phyloP scores from a whole-genome alignment of 2,113 vertebrate species.

The Eubucco bourcierii region DNA sequence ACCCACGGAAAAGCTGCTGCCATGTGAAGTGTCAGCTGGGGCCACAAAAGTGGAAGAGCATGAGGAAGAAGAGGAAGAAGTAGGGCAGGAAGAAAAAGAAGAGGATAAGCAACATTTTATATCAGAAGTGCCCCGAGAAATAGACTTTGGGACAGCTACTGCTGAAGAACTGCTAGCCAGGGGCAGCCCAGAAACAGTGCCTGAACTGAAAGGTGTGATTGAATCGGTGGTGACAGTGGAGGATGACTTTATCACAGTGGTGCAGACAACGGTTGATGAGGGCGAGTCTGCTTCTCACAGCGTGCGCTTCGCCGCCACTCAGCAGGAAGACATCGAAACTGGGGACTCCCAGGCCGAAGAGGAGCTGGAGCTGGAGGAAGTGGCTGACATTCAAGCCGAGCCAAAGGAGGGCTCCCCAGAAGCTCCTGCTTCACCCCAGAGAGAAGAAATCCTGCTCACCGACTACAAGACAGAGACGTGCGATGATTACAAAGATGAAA shows the following conservation, averaged over 20 bases:
- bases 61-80: slow-evolving; percentile 65
- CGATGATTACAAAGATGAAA: slow-evolving; percentile 94
- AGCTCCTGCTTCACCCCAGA: slow-evolving; percentile 78
- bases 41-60: neutral
- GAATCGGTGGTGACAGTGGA: slow-evolving; percentile 97
- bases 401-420: slow-evolving; percentile 80
- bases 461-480: slow-evolving; percentile 90
- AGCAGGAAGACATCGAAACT: slow-evolving; percentile 75
- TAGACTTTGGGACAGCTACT: slow-evolving; percentile 45
- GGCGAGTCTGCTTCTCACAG: slow-evolving; percentile 90
- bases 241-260: slow-evolving; percentile 96
- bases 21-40: slow-evolving; percentile 17
- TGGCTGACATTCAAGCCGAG: slow-evolving; percentile 80
- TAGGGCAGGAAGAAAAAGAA: slow-evolving; percentile 69
- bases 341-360: slow-evolving; percentile 70
- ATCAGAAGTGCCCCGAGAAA: slow-evolving; percentile 65
- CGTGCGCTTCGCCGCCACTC: slow-evolving; percentile 88
- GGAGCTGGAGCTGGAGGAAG: slow-evolving; percentile 67
- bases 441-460: slow-evolving; percentile 77
- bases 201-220: slow-evolving; percentile 84
- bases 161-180: slow-evolving; percentile 53
- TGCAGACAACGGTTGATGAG: slow-evolving; percentile 93
- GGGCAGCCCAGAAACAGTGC: slow-evolving; percentile 52
- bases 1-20: slow-evolving; percentile 15
- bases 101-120: slow-evolving; percentile 71